A percentile compares a stretch with the other conserved stretches of the same genome.
phyloP scores from a whole-genome alignment of 2,113 vertebrate genomes.

The human region GRCh38 chr1:90068001-90068500 shows the following conservation, averaged over 20 bases:
- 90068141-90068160: background rate
- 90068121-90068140: background rate
- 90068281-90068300: too few relatives aligned
- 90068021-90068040: background rate
- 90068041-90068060: background rate
- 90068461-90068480: background rate
- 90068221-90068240: background rate
- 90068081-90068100: background rate
- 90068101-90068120: background rate
- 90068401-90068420: background rate
- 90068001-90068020: conserved; percentile 18
- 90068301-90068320: too few relatives aligned
- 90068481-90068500: background rate
- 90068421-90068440: background rate
- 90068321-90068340: too few relatives aligned
- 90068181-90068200: background rate
- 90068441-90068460: background rate
- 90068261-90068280: background rate
- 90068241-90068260: background rate
- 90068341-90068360: too few relatives aligned
- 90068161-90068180: background rate
- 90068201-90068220: background rate
- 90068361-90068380: background rate
- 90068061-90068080: background rate
- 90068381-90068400: background rate